Percentiles rank a stretch among this genome's conserved stretches.
phyloP scores from a whole-genome alignment of 53 echinoderm and acorn worm species.

The Antedon mediterranea region DNA sequence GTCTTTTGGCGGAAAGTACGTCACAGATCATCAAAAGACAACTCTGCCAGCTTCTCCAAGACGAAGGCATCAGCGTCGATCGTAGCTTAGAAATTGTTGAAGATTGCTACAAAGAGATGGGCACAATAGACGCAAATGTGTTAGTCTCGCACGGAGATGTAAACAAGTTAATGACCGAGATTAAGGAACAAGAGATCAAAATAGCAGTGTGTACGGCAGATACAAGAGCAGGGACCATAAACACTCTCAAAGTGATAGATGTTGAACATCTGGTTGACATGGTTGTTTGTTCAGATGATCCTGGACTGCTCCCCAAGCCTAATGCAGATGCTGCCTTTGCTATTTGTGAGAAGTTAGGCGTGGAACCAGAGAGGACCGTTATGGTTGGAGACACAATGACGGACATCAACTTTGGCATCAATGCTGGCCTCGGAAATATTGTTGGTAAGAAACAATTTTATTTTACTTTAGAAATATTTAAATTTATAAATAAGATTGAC shows the following conservation, averaged over 20 bases:
- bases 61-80: conserved; percentile 11
- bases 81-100: conserved; percentile 7
- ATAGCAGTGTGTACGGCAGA: conserved; percentile 75
- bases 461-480: conserved; percentile 1
- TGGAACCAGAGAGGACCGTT: conserved; percentile 31
- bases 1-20: conserved; percentile 47
- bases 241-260: conserved; percentile 27
- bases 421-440: conserved; percentile 38
- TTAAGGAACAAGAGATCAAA: conserved; percentile 31
- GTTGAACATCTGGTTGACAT: conserved; percentile 40
- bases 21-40: conserved; percentile 15
- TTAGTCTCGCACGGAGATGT: conserved; percentile 25
- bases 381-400: conserved; percentile 56
- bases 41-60: conserved; percentile 8
- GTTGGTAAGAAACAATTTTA: conserved; percentile 26
- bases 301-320: conserved; percentile 38
- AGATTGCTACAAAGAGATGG: conserved; percentile 3
- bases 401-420: conserved; percentile 39
- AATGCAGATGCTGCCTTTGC: conserved; percentile 35
- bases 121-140: background rate
- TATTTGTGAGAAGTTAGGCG: conserved; percentile 40
- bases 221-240: conserved; percentile 32
- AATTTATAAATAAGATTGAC: too few relatives aligned
- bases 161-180: conserved; percentile 17
- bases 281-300: conserved; percentile 56